Conservation (phyloP, 2,888 invertebrate species). For the Achlya flavicornis region DNA sequence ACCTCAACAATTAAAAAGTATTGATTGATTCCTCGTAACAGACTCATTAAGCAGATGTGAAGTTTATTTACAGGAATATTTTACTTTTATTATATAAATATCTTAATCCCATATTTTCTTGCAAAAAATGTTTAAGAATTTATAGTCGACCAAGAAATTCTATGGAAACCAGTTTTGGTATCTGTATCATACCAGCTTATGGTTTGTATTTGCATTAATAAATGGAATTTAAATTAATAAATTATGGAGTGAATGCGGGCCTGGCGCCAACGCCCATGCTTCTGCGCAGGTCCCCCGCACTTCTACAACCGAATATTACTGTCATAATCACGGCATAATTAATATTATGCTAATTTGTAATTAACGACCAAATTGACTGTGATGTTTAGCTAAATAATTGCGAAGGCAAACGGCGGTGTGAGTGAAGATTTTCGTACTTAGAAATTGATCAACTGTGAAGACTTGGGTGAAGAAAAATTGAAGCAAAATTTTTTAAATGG, state of each 20-base stretch:
- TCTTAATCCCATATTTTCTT: not conserved
- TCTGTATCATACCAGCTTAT: not conserved
- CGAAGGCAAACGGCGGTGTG: not conserved
- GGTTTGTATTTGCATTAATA: slow-evolving; percentile 14
- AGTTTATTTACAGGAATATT: too few relatives aligned
- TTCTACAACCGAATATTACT: not conserved
- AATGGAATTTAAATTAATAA: not conserved
- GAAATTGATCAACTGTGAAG: not conserved
- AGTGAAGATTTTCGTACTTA: not conserved
- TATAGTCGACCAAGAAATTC: not conserved
- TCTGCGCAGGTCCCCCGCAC: not conserved
- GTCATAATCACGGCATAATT: slow-evolving; percentile 5
- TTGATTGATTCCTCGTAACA: too few relatives aligned
- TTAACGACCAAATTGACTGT: not conserved
- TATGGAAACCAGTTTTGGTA: not conserved
- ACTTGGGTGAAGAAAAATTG: too few relatives aligned
- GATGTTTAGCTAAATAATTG: slow-evolving; percentile 1
- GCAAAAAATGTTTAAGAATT: not conserved
- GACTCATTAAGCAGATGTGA: too few relatives aligned
- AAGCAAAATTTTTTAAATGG: too few relatives aligned
- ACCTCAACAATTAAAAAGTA: too few relatives aligned
- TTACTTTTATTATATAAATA: not conserved
- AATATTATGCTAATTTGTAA: not conserved
- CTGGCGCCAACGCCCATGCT: slow-evolving; percentile 7
- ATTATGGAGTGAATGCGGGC: not conserved